Evolutionary conservation across 2,797 vertebrate genomes (phyloP).

Genomic region (Phalloptychus januarius): DNA sequence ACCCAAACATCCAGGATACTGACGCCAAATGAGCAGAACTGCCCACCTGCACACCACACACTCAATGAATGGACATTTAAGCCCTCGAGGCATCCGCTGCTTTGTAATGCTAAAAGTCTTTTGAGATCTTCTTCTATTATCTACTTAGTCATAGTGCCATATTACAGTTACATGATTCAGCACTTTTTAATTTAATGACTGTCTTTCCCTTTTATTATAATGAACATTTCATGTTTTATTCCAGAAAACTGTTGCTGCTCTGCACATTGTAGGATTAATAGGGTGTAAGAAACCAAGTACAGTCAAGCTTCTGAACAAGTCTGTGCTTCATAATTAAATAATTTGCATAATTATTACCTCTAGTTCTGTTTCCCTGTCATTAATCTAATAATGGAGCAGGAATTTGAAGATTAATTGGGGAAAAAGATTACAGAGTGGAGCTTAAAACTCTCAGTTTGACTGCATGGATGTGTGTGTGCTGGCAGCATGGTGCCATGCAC

Average conservation of each 20-base stretch:
- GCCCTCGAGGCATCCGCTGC: not conserved
- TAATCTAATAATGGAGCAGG: slow-evolving; percentile 25
- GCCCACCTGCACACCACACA: not conserved
- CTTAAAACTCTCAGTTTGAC: slow-evolving; percentile 12
- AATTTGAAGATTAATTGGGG: slow-evolving; percentile 18
- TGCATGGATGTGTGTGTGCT: slow-evolving; percentile 35
- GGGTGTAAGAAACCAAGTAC: not conserved
- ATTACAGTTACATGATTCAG: slow-evolving; percentile 15
- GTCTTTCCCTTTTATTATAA: slow-evolving; percentile 20
- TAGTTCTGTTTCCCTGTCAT: not conserved
- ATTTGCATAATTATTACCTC: slow-evolving; percentile 41
- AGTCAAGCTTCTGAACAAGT: slow-evolving; percentile 6
- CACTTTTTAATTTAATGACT: slow-evolving; percentile 14
- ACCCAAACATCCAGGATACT: not conserved
- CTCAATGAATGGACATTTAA: not conserved
- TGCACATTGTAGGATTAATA: not conserved
- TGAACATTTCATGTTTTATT: slow-evolving; percentile 14
- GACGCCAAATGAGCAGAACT: not conserved
- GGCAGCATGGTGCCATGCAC: slow-evolving; percentile 48
- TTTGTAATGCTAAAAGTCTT: not conserved
- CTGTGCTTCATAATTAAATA: slow-evolving; percentile 12
- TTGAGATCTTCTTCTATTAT: slow-evolving; percentile 5
- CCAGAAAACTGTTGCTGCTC: slow-evolving; percentile 1
- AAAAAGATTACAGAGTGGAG: slow-evolving; percentile 8
- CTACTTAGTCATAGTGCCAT: slow-evolving; percentile 6